Base-by-base conservation (phyloP, 2,113 vertebrate genomes). In the Sisor rabdophorus region DNA sequence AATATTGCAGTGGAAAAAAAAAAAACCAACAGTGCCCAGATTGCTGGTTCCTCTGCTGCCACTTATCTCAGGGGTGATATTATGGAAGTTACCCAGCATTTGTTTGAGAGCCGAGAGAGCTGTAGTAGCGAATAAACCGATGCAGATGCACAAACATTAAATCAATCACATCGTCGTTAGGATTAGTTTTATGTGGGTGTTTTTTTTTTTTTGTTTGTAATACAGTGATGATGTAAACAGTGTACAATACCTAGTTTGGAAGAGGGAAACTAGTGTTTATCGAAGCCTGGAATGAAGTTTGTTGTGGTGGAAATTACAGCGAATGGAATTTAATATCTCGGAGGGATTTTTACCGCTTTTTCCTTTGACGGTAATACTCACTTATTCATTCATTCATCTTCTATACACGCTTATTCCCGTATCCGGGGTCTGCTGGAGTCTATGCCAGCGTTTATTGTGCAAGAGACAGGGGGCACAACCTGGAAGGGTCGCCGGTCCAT, bases 61-160 rank as follows among this genome's bases (percentile, higher is more conserved):
- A 71, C 75, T 71, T 61, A 59, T 74, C 82, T 76, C 84, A 20
- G 65, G 82, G 76, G 80, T 63, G 64, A 82, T 79, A 80, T 80
- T 73, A 82, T 71, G 73, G 70, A 79, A 67, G 75, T 79, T 75
- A 4, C 3, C 3, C 52, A 16, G 59, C 48, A 63, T 80, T 85
- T 74, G 54, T 71, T 30, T 64, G 10, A 44, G 59, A 79, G 80
- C 80, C 80, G 82, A 76, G 44, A 69, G 53, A 77, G 73, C 30
- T 52, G 60, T 64, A 55, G 71, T 74, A 80, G 71, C 56, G 79
- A 26, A 54, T 58, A 75, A 61, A 74, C 59, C 32, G 40, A 77
- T 52, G 59, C 68, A 80, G 73, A 79, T 53, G 71, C 56, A 78
- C 72, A 81, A 78, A 79, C 70, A 56, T 73, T 59, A 73, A 80